A percentile compares a stretch with the other conserved stretches of the same genome.
These are phyloP conservation scores for Tetraodon nigroviridis DNA, from an alignment of 2,113 vertebrate species.

Conservation along the genomic window DNA sequence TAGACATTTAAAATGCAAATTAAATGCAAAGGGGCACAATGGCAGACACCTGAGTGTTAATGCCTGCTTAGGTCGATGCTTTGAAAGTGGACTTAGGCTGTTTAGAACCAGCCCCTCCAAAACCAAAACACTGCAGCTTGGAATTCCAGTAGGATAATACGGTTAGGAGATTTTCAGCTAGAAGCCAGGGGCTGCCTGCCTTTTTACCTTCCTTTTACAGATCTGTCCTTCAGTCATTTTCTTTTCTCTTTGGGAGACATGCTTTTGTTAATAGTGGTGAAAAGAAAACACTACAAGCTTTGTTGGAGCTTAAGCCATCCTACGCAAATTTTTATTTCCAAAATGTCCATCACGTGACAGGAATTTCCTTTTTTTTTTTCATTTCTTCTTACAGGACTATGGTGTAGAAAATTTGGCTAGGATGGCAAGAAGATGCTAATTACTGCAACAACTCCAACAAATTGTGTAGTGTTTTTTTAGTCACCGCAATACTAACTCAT, in stretches of 20 bases:
- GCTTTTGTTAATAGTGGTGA: conserved; percentile 77
- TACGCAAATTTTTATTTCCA: conserved; percentile 34
- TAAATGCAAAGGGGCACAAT: too few relatives aligned
- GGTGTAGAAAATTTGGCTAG: conserved; percentile 42
- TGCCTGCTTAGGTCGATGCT: too few relatives aligned
- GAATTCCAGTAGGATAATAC: conserved; percentile 39
- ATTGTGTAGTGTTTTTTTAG: conserved; percentile 53
- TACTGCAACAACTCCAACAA: conserved; percentile 36
- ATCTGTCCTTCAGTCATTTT: conserved; percentile 39
- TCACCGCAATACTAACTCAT: conserved; percentile 83
- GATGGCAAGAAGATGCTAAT: conserved; percentile 28
- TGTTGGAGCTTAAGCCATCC: conserved; percentile 46
- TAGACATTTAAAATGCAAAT: too few relatives aligned
- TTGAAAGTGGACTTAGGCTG: too few relatives aligned
- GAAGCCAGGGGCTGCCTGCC: conserved; percentile 28
- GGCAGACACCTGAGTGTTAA: too few relatives aligned
- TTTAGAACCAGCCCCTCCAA: too few relatives aligned
- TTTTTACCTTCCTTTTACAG: conserved; percentile 32
- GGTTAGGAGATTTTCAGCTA: conserved; percentile 41
- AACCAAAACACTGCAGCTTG: not conserved
- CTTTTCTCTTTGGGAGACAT: conserved; percentile 61
- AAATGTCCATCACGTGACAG: conserved; percentile 11
- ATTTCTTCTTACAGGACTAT: conserved; percentile 18
- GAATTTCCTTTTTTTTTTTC: conserved; percentile 5
- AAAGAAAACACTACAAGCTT: conserved; percentile 60